phyloP scores from a whole-genome alignment of 1,140 invertebrate genomes.

The Halotydeus destructor region DNA sequence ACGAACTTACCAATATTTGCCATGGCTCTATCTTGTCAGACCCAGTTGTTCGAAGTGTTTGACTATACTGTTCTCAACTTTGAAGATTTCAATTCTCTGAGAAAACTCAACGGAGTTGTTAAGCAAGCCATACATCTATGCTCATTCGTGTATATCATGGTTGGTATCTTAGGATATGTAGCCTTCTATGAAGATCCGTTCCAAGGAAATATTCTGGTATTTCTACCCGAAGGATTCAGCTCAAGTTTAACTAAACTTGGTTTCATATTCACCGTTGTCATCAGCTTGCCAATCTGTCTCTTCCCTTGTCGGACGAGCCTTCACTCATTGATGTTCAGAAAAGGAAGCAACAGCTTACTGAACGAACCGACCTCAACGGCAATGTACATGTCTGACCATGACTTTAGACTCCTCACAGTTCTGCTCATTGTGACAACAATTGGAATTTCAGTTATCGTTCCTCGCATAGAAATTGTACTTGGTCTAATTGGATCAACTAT shows the following conservation, averaged over 20 bases:
- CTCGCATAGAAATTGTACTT: slow-evolving; percentile 75
- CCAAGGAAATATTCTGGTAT: slow-evolving; percentile 67
- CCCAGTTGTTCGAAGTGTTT: slow-evolving; percentile 89
- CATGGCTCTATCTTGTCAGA: slow-evolving; percentile 85
- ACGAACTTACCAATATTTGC: slow-evolving; percentile 84
- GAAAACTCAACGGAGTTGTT: slow-evolving; percentile 68
- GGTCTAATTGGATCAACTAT: slow-evolving; percentile 81
- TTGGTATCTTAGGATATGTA: slow-evolving; percentile 87
- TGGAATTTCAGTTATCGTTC: slow-evolving; percentile 37
- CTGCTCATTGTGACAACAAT: slow-evolving; percentile 18
- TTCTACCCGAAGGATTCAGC: slow-evolving; percentile 49
- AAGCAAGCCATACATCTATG: slow-evolving; percentile 74
- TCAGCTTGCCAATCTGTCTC: slow-evolving; percentile 87
- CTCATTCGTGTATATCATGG: slow-evolving; percentile 43
- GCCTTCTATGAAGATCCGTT: slow-evolving; percentile 50
- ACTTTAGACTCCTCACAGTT: slow-evolving; percentile 18
- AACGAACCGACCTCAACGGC: slow-evolving; percentile 8
- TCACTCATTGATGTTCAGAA: slow-evolving; percentile 48
- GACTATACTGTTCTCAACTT: slow-evolving; percentile 32
- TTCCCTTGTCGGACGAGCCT: slow-evolving; percentile 85
- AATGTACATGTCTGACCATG: slow-evolving; percentile 17
- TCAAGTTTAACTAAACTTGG: slow-evolving; percentile 75
- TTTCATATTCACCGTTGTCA: slow-evolving; percentile 78
- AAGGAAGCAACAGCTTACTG: neutral
- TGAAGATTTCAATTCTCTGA: slow-evolving; percentile 59